Conservation (phyloP, 2,797 vertebrate species). For the Parambassis ranga region DNA sequence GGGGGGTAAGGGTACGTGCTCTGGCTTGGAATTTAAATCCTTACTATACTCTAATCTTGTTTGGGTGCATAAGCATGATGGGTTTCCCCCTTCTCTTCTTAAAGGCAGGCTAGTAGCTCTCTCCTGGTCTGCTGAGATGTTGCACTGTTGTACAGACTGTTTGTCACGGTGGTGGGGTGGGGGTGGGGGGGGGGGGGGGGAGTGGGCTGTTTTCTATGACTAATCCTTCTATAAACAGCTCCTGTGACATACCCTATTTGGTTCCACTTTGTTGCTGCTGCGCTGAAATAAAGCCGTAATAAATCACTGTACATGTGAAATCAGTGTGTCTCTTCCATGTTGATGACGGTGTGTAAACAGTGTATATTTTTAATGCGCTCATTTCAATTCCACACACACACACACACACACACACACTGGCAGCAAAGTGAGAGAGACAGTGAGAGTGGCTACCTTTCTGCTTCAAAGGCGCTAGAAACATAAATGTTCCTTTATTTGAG, state of each 20-base stretch:
- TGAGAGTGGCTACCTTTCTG: background rate
- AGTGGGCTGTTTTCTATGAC: constrained; percentile 73
- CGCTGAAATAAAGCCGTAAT: constrained; percentile 30
- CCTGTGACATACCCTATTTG: constrained; percentile 64
- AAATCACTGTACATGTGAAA: constrained; percentile 30
- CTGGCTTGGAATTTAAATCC: constrained; percentile 44
- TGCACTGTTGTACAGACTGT: constrained; percentile 60
- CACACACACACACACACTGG: background rate
- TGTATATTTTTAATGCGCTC: background rate
- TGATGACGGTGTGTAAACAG: background rate
- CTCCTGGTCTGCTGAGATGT: constrained; percentile 49
- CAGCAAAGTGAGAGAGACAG: background rate
- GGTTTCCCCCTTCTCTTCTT: constrained; percentile 14
- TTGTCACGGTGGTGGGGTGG: too few relatives aligned
- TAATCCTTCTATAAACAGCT: constrained; percentile 78
- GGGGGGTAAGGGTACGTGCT: constrained; percentile 20
- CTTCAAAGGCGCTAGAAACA: background rate
- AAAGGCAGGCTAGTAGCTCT: constrained; percentile 40
- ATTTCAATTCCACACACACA: background rate
- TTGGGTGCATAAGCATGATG: constrained; percentile 35
- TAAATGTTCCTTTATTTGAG: constrained; percentile 16
- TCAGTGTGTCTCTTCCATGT: background rate
- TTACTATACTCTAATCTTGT: constrained; percentile 54
- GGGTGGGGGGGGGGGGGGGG: too few relatives aligned
- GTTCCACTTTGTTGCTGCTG: constrained; percentile 47